Evolutionary conservation across 2,113 vertebrate species (phyloP).

Genomic region (Rhegmatorhina hoffmannsi): DNA sequence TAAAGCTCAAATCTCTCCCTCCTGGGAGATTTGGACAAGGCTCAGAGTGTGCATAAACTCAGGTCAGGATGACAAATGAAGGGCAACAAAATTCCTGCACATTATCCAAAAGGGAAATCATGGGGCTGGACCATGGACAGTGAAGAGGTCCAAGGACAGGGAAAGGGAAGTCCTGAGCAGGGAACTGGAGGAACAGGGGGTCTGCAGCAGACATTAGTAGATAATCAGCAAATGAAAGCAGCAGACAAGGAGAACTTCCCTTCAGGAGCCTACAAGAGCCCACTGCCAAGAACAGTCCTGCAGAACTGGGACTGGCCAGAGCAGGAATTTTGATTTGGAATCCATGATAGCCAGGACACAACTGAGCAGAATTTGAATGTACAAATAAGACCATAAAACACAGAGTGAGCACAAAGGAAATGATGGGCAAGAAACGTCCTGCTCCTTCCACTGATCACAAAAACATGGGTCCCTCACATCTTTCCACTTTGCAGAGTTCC

Average conservation of each 20-base stretch:
- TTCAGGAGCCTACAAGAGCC: background rate
- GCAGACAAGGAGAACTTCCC: background rate
- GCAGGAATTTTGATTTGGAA: background rate
- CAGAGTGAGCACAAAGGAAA: rapidly evolving
- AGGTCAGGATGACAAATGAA: background rate
- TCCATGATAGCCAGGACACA: background rate
- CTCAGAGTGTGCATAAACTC: background rate
- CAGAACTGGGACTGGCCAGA: background rate
- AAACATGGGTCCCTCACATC: background rate
- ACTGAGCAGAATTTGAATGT: background rate
- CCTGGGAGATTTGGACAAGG: background rate
- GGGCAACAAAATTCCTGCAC: background rate
- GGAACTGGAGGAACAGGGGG: background rate
- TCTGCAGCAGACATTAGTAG: background rate
- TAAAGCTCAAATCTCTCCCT: background rate
- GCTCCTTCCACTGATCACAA: background rate
- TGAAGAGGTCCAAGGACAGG: background rate
- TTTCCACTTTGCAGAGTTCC: background rate
- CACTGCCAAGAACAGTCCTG: background rate
- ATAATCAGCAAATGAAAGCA: background rate
- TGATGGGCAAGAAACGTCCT: background rate
- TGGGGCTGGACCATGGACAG: background rate
- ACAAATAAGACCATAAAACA: background rate
- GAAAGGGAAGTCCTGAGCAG: background rate
- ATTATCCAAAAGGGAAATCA: background rate